phyloP scores from a whole-genome alignment of 2,113 vertebrate species.

The Blennius ocellaris region DNA sequence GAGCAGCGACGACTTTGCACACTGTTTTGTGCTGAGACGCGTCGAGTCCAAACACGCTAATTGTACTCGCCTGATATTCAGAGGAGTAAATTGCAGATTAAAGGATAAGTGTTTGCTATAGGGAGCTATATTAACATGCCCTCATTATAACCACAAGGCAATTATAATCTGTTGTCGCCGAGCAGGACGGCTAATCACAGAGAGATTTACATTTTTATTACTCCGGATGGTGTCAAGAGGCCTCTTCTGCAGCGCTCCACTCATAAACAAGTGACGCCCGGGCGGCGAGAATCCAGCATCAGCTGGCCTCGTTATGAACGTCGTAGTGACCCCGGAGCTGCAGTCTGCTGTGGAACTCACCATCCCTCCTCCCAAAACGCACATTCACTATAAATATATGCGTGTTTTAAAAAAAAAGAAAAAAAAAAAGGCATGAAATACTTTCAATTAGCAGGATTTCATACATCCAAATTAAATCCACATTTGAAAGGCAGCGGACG shows the following conservation, averaged over 20 bases:
- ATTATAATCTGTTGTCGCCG: conserved; percentile 19
- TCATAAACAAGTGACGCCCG: conserved; percentile 31
- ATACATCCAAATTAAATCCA: conserved; percentile 18
- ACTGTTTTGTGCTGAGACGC: no score
- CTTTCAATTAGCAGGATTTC: conserved; percentile 2
- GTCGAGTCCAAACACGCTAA: no score
- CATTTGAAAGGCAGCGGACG: conserved; percentile 10
- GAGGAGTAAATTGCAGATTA: no score
- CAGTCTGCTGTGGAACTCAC: no score
- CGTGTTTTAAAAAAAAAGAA: no score
- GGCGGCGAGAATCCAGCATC: conserved; percentile 27
- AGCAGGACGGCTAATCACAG: conserved; percentile 27
- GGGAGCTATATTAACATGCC: conserved; percentile 16
- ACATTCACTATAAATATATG: no score
- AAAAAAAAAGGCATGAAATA: conserved; percentile 1
- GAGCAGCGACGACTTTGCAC: no score
- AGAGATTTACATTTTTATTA: conserved; percentile 58
- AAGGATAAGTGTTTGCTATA: neutral
- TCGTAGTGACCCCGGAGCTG: no score
- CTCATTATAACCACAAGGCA: conserved; percentile 20
- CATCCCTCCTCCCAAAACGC: no score
- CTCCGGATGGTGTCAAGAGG: conserved; percentile 24
- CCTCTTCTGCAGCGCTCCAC: conserved; percentile 32
- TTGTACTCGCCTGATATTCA: no score
- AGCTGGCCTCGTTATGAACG: conserved; percentile 24